Evolutionary conservation across 2,888 invertebrate genomes (phyloP).

Genomic region (Gymnocheta viridis): DNA sequence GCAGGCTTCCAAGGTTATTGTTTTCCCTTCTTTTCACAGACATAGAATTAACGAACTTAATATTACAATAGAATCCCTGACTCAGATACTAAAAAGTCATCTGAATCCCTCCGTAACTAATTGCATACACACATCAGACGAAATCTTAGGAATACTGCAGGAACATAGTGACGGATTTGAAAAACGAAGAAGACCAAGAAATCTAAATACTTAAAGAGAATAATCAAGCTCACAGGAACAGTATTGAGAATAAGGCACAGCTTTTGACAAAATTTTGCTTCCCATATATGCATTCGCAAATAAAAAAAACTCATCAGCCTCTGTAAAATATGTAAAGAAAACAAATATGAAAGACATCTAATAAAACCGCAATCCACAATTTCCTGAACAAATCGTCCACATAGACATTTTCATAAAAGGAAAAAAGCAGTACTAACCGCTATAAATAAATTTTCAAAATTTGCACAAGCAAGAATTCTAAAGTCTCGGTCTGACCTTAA

Average conservation of each 20-base stretch:
- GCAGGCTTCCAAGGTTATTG: too few species aligned
- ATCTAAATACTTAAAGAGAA: background rate
- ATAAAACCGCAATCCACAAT: constrained; percentile 11
- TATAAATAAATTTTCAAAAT: too few species aligned
- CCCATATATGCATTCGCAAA: constrained; percentile 26
- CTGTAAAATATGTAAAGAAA: too few species aligned
- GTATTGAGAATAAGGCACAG: constrained; percentile 1
- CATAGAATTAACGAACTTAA: constrained; percentile 45
- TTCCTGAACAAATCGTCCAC: constrained; percentile 19
- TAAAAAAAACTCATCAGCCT: too few species aligned
- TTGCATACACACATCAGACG: background rate
- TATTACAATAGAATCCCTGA: background rate
- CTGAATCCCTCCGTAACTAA: constrained; percentile 30
- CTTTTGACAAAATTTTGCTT: constrained; percentile 33
- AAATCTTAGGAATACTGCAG: background rate
- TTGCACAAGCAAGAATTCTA: too few species aligned
- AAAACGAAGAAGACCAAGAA: constrained; percentile 7
- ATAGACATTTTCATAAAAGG: constrained; percentile 34
- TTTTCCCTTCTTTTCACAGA: constrained; percentile 33
- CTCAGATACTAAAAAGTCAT: background rate
- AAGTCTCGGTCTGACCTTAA: too few species aligned
- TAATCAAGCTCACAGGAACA: constrained; percentile 5
- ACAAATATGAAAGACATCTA: constrained; percentile 12
- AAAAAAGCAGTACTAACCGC: too few species aligned
- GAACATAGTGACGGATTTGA: constrained; percentile 5